Evolutionary conservation across 2,113 vertebrate genomes (phyloP).

Genomic region (Fregetta grallaria): DNA sequence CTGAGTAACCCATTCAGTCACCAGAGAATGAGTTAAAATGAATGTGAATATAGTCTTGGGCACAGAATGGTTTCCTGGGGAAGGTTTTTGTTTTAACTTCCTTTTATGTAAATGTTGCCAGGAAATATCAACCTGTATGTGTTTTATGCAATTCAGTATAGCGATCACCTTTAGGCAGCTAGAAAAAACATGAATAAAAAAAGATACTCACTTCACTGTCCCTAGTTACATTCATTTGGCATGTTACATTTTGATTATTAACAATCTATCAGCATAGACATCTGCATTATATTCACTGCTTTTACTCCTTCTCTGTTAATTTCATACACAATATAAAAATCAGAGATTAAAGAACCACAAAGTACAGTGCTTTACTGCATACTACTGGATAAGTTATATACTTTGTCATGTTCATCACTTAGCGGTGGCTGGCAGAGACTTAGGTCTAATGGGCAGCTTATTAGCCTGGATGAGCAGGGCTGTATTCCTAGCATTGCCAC

Average conservation of each 20-base stretch:
- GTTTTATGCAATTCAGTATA: neutral
- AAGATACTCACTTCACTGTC: neutral
- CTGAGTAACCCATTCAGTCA: neutral
- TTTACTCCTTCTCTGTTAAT: neutral
- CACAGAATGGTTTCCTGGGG: neutral
- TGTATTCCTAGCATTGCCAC: neutral
- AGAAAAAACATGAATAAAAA: neutral
- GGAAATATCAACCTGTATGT: neutral
- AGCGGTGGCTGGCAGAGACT: neutral
- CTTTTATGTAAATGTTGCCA: neutral
- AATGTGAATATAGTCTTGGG: neutral
- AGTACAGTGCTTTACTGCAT: neutral
- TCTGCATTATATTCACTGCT: neutral
- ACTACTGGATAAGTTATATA: neutral
- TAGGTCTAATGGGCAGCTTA: neutral
- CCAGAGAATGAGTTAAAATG: neutral
- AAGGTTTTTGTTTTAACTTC: neutral
- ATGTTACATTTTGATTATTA: neutral
- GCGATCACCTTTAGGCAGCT: neutral
- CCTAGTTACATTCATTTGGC: neutral
- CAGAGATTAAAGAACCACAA: neutral
- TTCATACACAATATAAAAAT: neutral
- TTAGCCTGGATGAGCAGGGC: neutral
- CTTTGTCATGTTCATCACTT: neutral
- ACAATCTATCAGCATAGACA: neutral